These are phyloP conservation scores for Sinocyclocheilus maitianheensis DNA, from an alignment of 2,113 vertebrate genomes.

Conservation along the genomic window DNA sequence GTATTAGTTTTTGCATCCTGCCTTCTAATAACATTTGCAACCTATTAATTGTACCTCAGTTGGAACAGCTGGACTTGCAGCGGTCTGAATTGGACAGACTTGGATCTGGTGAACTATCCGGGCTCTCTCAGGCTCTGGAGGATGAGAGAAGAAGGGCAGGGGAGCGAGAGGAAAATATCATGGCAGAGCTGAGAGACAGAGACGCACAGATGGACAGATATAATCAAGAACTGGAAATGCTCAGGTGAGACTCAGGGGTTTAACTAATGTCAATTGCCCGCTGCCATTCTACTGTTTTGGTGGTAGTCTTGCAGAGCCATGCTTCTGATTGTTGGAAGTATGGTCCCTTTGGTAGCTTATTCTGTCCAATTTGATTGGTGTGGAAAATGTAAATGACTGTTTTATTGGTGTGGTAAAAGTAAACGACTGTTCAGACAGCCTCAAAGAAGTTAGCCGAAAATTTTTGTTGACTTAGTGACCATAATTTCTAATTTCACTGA, in stretches of 20 bases:
- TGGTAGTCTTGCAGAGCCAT: background rate
- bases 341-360: background rate
- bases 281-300: background rate
- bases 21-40: background rate
- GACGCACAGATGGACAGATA: slow-evolving; percentile 63
- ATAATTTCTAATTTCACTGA: background rate
- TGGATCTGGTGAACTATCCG: slow-evolving; percentile 81
- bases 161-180: slow-evolving; percentile 60
- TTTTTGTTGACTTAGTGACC: background rate
- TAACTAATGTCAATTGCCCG: background rate
- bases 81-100: slow-evolving; percentile 80
- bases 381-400: no score
- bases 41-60: slow-evolving; percentile 65
- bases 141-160: slow-evolving; percentile 68
- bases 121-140: slow-evolving; percentile 76
- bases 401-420: no score
- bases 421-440: background rate
- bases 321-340: background rate
- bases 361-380: background rate
- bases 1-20: background rate
- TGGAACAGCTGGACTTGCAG: slow-evolving; percentile 84
- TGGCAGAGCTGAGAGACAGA: slow-evolving; percentile 60
- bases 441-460: background rate
- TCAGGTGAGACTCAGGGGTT: slow-evolving; percentile 62
- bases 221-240: slow-evolving; percentile 70